A percentile compares a stretch with the other conserved stretches of the same genome.
Evolutionary conservation across 2,888 invertebrate genomes (phyloP).

Genomic region (Protodeltote pygarga): DNA sequence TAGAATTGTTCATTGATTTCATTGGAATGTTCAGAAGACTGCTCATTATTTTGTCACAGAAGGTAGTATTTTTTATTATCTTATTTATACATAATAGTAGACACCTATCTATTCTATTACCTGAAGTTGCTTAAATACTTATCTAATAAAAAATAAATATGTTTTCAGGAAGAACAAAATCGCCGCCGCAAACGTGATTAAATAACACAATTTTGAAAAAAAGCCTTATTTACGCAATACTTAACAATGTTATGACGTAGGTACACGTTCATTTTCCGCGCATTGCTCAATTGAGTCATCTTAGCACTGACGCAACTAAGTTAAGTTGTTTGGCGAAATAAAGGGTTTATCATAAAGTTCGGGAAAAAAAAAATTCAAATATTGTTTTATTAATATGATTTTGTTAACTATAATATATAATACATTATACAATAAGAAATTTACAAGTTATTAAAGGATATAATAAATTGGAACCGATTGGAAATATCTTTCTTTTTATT

Average conservation of each 20-base stretch:
- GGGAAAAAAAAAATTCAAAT: constrained; percentile 44
- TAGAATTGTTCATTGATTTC: constrained; percentile 98
- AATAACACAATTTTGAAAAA: constrained; percentile 29
- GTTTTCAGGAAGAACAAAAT: constrained; percentile 80
- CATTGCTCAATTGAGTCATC: constrained; percentile 30
- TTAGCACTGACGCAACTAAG: constrained; percentile 26
- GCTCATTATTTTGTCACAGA: constrained; percentile 95
- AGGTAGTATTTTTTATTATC: constrained; percentile 85
- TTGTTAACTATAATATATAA: constrained; percentile 41
- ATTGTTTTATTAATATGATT: constrained; percentile 47
- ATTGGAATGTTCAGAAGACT: constrained; percentile 97
- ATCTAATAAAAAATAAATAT: background rate
- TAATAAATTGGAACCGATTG: constrained; percentile 57
- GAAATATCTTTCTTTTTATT: constrained; percentile 24
- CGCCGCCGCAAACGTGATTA: constrained; percentile 85
- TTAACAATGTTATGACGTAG: constrained; percentile 29
- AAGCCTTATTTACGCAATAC: constrained; percentile 42
- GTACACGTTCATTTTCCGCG: constrained; percentile 12
- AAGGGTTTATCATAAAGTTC: constrained; percentile 31
- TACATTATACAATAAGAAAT: no score
- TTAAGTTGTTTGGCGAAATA: constrained; percentile 35
- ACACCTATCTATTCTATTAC: no score
- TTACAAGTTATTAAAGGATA: constrained; percentile 50
- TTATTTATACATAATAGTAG: background rate
- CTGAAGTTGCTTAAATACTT: no score